Base-by-base conservation (phyloP, 2,888 invertebrate species). In the Diarsia dahlii region DNA sequence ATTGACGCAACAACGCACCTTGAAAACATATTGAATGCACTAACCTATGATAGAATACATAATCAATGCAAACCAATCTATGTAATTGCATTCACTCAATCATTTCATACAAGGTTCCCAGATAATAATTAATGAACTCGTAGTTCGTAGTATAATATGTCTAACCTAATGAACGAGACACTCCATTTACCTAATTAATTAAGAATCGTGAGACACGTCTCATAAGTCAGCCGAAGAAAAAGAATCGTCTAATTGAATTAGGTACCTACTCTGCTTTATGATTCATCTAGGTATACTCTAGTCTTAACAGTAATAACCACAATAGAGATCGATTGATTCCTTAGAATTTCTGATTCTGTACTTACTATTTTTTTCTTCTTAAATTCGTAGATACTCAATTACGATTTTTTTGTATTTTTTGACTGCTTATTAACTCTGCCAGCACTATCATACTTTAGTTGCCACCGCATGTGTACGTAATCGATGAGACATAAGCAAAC, bases 11-110 rank as follows among this genome's bases (percentile, higher is more conserved):
- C 18, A 48, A 34, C 50, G 46, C 69, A 76, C 81, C 78, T 87
- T 86, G 78, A 81, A 77, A 80, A 70, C 68, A 69, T 71, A 74
- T 81, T 81, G 39, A 76, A 82, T 85, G 76, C 69, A 84, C 52
- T 80, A 62, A 52, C 34, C 70, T 56, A 23, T 52, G 48, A 68
- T 69, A 71, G 34, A 69, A 65, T 54, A 54, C 23, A 56, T 71
- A 62, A 60, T 74, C 65, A 74, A 70, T 77, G 58, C 62, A 68
- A 50, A 39, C 39, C 39, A 39, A 39, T 39, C 39, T 39, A 39
- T 39, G 39, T 8, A 39, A 34, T 23, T 58, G 10, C 52, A 79
- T 50, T 83, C 28, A 73, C 13, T 70, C 60, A 66, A 69, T 81
- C 74, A 67, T 58, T 34, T 34, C 39, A 34, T 18, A 63, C 74